Evolutionary conservation across 2,888 invertebrate genomes (phyloP).

Genomic region (Heteropelma amictum): DNA sequence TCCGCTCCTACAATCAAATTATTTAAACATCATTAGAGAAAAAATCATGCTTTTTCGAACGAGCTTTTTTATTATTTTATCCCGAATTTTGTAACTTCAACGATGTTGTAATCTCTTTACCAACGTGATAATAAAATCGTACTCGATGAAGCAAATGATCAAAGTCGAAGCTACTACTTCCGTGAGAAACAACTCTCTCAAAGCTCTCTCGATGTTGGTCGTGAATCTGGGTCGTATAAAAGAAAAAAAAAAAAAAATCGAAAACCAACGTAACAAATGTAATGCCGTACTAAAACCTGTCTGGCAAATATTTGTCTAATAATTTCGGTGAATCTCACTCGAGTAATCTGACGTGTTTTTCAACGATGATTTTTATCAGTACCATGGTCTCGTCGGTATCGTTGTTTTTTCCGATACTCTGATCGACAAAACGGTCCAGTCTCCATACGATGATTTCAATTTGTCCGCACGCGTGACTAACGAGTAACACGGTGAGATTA

Average conservation of each 20-base stretch:
- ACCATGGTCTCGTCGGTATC: not conserved
- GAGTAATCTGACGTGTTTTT: constrained; percentile 62
- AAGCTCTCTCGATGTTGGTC: constrained; percentile 60
- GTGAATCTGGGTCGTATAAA: not conserved
- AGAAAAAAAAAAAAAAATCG: constrained; percentile 56
- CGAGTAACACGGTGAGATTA: constrained; percentile 59
- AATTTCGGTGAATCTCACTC: constrained; percentile 50
- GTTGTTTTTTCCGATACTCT: not conserved
- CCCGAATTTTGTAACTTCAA: not conserved
- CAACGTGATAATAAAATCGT: constrained; percentile 64
- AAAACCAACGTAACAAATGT: too few species aligned
- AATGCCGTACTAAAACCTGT: too few species aligned
- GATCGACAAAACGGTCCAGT: constrained; percentile 5
- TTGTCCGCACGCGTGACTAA: constrained; percentile 61
- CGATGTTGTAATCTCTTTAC: constrained; percentile 53
- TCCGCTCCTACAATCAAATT: constrained; percentile 38
- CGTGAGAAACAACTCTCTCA: constrained; percentile 67
- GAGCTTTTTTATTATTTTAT: too few species aligned
- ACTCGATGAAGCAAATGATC: constrained; percentile 71
- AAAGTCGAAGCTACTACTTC: constrained; percentile 68
- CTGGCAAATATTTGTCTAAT: too few species aligned
- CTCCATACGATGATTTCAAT: constrained; percentile 25
- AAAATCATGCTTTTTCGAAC: too few species aligned
- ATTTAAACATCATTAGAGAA: too few species aligned
- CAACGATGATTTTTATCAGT: constrained; percentile 56